Base-by-base conservation (phyloP, 2,113 vertebrate species). In the Eurystomus gularis region DNA sequence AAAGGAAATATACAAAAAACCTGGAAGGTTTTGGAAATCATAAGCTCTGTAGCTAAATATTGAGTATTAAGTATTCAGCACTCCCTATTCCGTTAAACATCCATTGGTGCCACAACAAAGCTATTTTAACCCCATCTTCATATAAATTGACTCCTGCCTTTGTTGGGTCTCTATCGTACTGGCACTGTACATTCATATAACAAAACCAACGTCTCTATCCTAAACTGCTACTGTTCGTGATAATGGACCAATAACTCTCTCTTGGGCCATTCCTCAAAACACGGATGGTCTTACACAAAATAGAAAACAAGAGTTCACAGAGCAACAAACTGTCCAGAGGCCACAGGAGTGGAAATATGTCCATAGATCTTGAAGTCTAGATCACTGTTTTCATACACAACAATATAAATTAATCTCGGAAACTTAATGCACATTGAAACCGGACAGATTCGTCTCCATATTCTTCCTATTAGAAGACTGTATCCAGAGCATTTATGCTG, bases 381-480 rank as follows among this genome's bases (percentile, higher is more conserved):
- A 82, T 75, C 60, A 62, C 48, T 86, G 42, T 89, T 95, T 91
- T 70, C 77, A 75, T 39, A 82, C 7, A 39, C n/a, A 86, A 44
- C 33, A 31, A 6, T 33, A 23, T 28, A 13, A 88, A 91, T 70
- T 94, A 51, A 48, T 91, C 64, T 88, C 80, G 40, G 65, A 89
- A 95, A 78, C 5, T 10, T 61, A 75, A 31, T 14, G 58, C 55
- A 28, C 15, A 8, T 79, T 79, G 72, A 96, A 97, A 73, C 17
- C 49, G 77, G 90, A 89, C 93, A 96, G 89, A 93, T 95, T 96
- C 91, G 20, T 89, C 83, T 89, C 84, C 81, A 87, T 90, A 79
- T 76, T 95, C 66, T 73, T 77, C 28, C 44, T 69, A 96, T 91
- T 94, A 96, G 64, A 88, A 79, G 48, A 35, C 68, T 86, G 85